Percentiles rank a stretch among this genome's conserved stretches.
Evolutionary conservation across 1,140 invertebrate species (phyloP).

Genomic region (Habropoda laboriosa): DNA sequence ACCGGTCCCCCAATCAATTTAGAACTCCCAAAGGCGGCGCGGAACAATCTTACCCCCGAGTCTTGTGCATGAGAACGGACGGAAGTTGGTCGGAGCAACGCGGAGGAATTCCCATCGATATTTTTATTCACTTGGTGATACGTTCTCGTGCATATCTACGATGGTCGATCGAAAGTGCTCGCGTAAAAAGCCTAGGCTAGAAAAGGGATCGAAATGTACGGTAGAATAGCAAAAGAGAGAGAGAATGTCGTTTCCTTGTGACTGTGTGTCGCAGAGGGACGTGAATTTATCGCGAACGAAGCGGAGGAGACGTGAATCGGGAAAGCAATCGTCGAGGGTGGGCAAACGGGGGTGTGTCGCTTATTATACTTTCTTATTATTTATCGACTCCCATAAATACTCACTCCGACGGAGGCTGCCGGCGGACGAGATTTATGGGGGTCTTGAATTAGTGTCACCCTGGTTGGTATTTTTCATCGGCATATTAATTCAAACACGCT

Average conservation of each 20-base stretch:
- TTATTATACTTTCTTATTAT: slow-evolving; percentile 68
- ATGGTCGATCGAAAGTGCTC: not conserved
- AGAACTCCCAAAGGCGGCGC: not conserved
- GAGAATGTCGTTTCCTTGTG: slow-evolving; percentile 4
- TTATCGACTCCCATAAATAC: slow-evolving; percentile 61
- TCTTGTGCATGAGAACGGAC: slow-evolving; percentile 18
- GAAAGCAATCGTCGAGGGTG: slow-evolving; percentile 20
- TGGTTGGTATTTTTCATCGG: slow-evolving; percentile 35
- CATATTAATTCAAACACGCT: slow-evolving; percentile 45
- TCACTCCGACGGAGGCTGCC: not conserved
- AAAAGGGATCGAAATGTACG: slow-evolving; percentile 22
- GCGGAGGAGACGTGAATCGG: slow-evolving; percentile 11
- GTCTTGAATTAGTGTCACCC: slow-evolving; percentile 53
- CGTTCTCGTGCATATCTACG: slow-evolving; percentile 3
- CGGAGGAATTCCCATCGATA: slow-evolving; percentile 21
- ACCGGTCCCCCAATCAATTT: not conserved
- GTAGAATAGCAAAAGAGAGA: not conserved
- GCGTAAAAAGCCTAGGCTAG: not conserved
- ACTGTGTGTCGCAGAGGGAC: slow-evolving; percentile 28
- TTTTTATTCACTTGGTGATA: slow-evolving; percentile 36
- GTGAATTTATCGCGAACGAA: slow-evolving; percentile 47
- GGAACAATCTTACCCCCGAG: not conserved
- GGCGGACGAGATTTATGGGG: slow-evolving; percentile 36
- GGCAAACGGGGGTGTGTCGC: slow-evolving; percentile 17
- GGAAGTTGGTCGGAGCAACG: not conserved